Base-by-base conservation (phyloP, 2,888 invertebrate genomes). In the Perizoma affinitatum region DNA sequence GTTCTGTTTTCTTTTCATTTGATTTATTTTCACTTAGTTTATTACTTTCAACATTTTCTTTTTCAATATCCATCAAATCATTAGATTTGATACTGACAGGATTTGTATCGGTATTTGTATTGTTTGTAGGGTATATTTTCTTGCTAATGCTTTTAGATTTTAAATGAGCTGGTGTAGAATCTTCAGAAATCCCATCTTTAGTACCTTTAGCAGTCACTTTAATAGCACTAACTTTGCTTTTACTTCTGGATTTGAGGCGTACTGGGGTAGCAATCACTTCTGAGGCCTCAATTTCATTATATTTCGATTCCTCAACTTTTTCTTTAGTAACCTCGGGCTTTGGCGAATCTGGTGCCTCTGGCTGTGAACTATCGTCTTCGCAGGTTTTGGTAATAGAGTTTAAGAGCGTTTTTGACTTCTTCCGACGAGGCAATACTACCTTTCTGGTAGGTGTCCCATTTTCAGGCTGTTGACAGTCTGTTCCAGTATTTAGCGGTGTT, bases 391-490 rank as follows among this genome's bases (percentile, higher is more conserved):
- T 65, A 57, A 79, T 69, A 55, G 73, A 61, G 3, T 71, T 54
- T 63, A 82, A 6, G 3, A 81, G 66, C 8, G 72, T 76, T 74
- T 87, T 90, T 7, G 81, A 84, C 64, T 80, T 87, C 58, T 83
- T 88, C 66, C 74, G 83, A 22, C 76, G 74, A 22, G 83, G 79
- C 33, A 79, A n/a, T 53, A 70, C 77, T 4, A 83, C 57, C 51
- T 68, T 76, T 69, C 85, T 76, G 6, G 70, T 69, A 0, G 88
- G 87, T 11, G 87, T 88, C 43, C 61, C 72, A 43, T 62, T 65
- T 44, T 73, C 66, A 44, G 42, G 36, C 33, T 38, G 49, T 54
- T 55, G 53, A 8, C 5, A 6, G 10, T 52, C 63, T 54, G 34
- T 58, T 52, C 45, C 51, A 48, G 51, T 69, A 52, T 57, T 54